phyloP scores from a whole-genome alignment of 2,797 vertebrate genomes.

The Chelmon rostratus region DNA sequence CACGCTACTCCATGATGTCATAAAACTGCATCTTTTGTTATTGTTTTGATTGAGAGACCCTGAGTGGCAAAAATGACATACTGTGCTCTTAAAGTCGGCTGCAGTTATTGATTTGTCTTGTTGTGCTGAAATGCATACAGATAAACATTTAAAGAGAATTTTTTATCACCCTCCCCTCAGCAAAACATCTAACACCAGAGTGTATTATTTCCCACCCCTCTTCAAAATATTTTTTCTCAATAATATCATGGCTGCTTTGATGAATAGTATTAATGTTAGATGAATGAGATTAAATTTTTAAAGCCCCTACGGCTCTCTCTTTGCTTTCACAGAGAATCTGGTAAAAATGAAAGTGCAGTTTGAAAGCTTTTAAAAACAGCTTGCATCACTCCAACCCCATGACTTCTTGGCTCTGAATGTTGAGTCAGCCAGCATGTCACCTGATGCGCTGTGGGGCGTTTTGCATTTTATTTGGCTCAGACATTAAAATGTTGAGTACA shows the following conservation, averaged over 20 bases:
- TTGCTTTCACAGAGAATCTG: neutral
- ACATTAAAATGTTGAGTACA: constrained; percentile 21
- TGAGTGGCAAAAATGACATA: too few relatives aligned
- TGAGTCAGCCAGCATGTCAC: constrained; percentile 22
- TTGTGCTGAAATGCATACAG: neutral
- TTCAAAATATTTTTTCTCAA: neutral
- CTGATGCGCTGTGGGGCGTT: constrained; percentile 6
- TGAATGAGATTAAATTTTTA: neutral
- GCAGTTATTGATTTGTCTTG: neutral
- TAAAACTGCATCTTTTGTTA: too few relatives aligned
- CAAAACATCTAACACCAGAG: neutral
- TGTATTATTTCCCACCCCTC: neutral
- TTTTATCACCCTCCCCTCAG: neutral
- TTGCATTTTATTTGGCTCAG: constrained; percentile 10
- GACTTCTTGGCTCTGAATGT: constrained; percentile 27
- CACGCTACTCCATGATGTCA: too few relatives aligned
- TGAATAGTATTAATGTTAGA: neutral
- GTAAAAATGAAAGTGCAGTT: neutral
- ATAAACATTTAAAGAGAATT: neutral
- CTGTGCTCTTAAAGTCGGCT: neutral
- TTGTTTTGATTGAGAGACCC: too few relatives aligned
- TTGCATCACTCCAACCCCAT: neutral
- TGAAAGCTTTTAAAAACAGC: neutral
- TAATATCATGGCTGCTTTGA: neutral
- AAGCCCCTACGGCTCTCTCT: neutral